Percentiles rank a stretch among this genome's conserved stretches.
These are phyloP conservation scores for Ernsta delagoae DNA, from an alignment of 2,888 invertebrate species.

Conservation along the genomic window DNA sequence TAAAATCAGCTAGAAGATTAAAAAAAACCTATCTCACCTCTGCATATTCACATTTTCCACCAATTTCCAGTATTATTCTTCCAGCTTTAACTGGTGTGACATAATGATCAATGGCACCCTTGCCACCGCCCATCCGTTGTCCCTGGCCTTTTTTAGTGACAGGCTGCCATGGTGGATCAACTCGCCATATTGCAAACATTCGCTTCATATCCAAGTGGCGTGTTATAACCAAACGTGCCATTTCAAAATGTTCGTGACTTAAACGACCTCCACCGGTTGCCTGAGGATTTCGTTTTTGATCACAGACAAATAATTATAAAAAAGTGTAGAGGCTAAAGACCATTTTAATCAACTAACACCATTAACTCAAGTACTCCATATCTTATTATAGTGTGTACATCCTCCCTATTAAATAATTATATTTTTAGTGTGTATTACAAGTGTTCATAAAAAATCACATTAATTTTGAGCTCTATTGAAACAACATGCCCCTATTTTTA, in stretches of 20 bases:
- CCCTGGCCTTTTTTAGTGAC: slow-evolving; percentile 96
- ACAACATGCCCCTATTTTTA: too few relatives aligned
- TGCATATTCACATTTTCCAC: slow-evolving; percentile 93
- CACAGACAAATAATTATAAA: too few relatives aligned
- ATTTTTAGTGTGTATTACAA: too few relatives aligned
- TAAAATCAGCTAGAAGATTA: too few relatives aligned
- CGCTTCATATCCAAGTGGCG: slow-evolving; percentile 90
- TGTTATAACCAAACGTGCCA: slow-evolving; percentile 92
- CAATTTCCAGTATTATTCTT: slow-evolving; percentile 96
- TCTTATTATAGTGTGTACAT: too few relatives aligned
- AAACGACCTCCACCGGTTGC: slow-evolving; percentile 94
- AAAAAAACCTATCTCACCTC: slow-evolving; percentile 83
- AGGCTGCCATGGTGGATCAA: slow-evolving; percentile 98
- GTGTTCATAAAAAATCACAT: too few relatives aligned
- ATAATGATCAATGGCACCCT: slow-evolving; percentile 97
- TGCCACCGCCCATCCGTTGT: slow-evolving; percentile 97
- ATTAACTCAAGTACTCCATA: too few relatives aligned
- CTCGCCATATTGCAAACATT: slow-evolving; percentile 98
- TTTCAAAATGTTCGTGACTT: slow-evolving; percentile 93
- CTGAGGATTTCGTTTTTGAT: slow-evolving; percentile 74
- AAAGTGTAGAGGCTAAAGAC: too few relatives aligned
- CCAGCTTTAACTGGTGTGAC: slow-evolving; percentile 96
- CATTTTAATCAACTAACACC: too few relatives aligned
- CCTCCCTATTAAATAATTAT: too few relatives aligned
- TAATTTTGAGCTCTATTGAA: too few relatives aligned